These are phyloP conservation scores for Eupithecia subfuscata DNA, from an alignment of 2,888 invertebrate species.

Conservation along the genomic window DNA sequence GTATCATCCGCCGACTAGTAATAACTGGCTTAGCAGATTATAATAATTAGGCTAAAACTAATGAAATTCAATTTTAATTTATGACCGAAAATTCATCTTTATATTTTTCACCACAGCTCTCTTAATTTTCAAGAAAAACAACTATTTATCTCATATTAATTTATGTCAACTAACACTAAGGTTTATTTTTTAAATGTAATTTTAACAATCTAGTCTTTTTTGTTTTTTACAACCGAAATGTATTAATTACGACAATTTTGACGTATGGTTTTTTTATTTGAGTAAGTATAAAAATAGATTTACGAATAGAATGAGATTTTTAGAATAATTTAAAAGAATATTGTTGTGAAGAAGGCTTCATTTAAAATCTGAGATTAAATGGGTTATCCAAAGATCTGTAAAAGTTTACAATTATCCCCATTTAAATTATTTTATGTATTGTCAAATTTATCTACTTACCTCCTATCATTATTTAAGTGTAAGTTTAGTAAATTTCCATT, in stretches of 20 bases:
- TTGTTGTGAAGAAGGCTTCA: conserved; percentile 30
- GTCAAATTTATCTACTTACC: conserved; percentile 41
- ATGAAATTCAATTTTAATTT: background rate
- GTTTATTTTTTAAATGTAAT: conserved; percentile 56
- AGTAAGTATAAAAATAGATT: conserved; percentile 40
- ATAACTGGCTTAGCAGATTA: conserved; percentile 24
- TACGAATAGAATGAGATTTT: conserved; percentile 47
- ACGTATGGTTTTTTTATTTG: conserved; percentile 48
- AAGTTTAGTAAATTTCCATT: conserved; percentile 17
- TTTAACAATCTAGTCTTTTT: conserved; percentile 81
- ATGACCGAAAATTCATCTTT: background rate
- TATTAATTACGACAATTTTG: conserved; percentile 64
- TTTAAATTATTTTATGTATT: conserved; percentile 47
- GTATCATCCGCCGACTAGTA: conserved; percentile 33
- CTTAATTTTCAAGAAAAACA: conserved; percentile 25
- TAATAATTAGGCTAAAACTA: background rate
- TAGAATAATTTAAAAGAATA: conserved; percentile 37
- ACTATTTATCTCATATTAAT: conserved; percentile 49
- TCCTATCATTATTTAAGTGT: conserved; percentile 33
- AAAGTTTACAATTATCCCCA: conserved; percentile 31
- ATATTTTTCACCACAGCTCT: conserved; percentile 18
- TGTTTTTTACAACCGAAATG: conserved; percentile 69
- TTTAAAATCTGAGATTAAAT: conserved; percentile 39
- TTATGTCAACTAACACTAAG: conserved; percentile 54
- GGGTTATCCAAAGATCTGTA: conserved; percentile 45